A percentile compares a stretch with the other conserved stretches of the same genome.
These are phyloP conservation scores for Bothrops alternatus DNA, from an alignment of 2,797 vertebrate genomes.

Conservation along the genomic window DNA sequence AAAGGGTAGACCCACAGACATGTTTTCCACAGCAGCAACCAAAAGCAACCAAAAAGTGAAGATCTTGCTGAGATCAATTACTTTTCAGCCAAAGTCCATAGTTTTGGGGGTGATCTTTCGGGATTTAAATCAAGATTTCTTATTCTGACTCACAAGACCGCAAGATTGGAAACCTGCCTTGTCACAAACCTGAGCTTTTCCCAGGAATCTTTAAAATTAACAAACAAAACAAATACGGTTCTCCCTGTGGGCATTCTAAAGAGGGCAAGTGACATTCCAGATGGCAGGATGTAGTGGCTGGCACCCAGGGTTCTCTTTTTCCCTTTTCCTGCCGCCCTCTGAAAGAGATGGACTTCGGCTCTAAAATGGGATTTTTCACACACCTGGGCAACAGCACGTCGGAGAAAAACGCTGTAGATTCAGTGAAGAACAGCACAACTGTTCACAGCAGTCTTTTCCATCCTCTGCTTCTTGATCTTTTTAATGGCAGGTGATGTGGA, in stretches of 20 bases:
- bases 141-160: not conserved
- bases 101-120: not conserved
- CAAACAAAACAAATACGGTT: not conserved
- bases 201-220: not conserved
- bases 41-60: not conserved
- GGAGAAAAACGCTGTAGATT: not conserved
- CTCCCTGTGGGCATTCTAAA: not conserved
- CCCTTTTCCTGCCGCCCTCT: not conserved
- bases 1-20: not conserved
- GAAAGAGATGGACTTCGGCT: too few species aligned
- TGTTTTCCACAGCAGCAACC: not conserved
- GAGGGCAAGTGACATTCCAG: not conserved
- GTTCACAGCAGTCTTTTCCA: not conserved
- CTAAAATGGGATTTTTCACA: not conserved
- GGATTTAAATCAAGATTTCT: conserved; percentile 4
- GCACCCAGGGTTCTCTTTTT: not conserved
- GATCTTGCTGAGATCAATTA: not conserved
- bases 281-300: not conserved
- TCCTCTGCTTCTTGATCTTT: not conserved
- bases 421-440: too few species aligned
- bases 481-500: too few species aligned
- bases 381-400: not conserved
- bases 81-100: conserved; percentile 1
- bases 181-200: not conserved
- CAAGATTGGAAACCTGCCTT: not conserved